Conservation (phyloP, 2,888 invertebrate species). For the Pycnomerus fuliginosus region DNA sequence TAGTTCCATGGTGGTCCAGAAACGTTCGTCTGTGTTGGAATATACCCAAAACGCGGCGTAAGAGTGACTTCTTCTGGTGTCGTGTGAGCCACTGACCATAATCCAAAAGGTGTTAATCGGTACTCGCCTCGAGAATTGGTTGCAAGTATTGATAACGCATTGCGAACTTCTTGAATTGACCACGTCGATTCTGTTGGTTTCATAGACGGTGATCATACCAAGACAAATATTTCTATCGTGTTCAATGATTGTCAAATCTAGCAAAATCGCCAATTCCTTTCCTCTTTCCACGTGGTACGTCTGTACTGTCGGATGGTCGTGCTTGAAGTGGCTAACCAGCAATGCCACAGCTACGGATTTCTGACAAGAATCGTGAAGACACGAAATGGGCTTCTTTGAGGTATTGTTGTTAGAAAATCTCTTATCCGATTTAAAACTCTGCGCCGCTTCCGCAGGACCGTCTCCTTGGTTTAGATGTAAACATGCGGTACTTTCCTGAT, state of each 20-base stretch:
- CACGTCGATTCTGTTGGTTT: slow-evolving; percentile 37
- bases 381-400: slow-evolving; percentile 33
- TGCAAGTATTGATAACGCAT: slow-evolving; percentile 39
- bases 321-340: slow-evolving; percentile 45
- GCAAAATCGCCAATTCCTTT: slow-evolving; percentile 37
- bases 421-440: slow-evolving; percentile 1
- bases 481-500: slow-evolving; percentile 11
- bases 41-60: slow-evolving; percentile 46
- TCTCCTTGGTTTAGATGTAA: slow-evolving; percentile 34
- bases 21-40: slow-evolving; percentile 40
- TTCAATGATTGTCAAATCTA: slow-evolving; percentile 38
- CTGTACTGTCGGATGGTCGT: slow-evolving; percentile 44
- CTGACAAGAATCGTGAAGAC: slow-evolving; percentile 46
- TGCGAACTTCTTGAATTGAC: slow-evolving; percentile 33
- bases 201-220: slow-evolving; percentile 44
- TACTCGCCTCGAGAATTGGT: slow-evolving; percentile 38
- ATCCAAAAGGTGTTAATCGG: slow-evolving; percentile 48
- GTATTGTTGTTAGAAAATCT: neutral
- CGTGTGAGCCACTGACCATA: slow-evolving; percentile 44
- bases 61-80: slow-evolving; percentile 32
- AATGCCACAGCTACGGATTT: slow-evolving; percentile 45
- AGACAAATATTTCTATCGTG: slow-evolving; percentile 39
- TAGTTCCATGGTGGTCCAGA: slow-evolving; percentile 45
- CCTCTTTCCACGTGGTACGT: slow-evolving; percentile 37
- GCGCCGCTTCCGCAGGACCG: slow-evolving; percentile 22